These are phyloP conservation scores for Epirrhoe tristata DNA, from an alignment of 2,888 invertebrate genomes.

Conservation along the genomic window DNA sequence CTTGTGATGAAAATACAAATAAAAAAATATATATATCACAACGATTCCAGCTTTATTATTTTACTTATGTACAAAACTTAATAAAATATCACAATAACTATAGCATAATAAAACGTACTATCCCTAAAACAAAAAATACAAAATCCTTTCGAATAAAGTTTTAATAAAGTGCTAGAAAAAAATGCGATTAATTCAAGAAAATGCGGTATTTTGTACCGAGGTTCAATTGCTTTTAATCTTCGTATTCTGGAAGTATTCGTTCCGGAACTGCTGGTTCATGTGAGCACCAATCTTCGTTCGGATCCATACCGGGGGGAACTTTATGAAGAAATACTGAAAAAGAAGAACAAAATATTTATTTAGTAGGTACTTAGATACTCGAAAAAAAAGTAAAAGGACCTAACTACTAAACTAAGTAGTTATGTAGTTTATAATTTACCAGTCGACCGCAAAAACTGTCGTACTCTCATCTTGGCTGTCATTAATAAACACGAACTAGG, in stretches of 20 bases:
- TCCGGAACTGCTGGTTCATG: constrained; percentile 85
- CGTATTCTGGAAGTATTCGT: constrained; percentile 85
- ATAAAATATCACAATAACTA: constrained; percentile 16
- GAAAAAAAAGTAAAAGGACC: no score
- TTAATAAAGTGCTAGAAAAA: background rate
- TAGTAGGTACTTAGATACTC: background rate
- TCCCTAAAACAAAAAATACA: no score
- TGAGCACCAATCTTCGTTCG: constrained; percentile 86
- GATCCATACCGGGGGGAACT: constrained; percentile 87
- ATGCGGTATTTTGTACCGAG: constrained; percentile 13
- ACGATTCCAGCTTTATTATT: constrained; percentile 4
- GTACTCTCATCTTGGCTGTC: no score
- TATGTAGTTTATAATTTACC: no score
- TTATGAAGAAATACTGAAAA: constrained; percentile 84
- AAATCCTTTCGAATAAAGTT: no score
- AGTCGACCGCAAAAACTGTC: no score
- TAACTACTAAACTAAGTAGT: no score
- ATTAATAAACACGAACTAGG: no score
- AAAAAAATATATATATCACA: constrained; percentile 6
- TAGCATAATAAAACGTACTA: no score
- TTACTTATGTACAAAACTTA: constrained; percentile 3
- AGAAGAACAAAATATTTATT: background rate
- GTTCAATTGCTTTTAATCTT: constrained; percentile 59
- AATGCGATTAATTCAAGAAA: background rate
- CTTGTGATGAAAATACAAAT: background rate